Evolutionary conservation across 2,888 invertebrate species (phyloP).

Genomic region (Pandemis heparana): DNA sequence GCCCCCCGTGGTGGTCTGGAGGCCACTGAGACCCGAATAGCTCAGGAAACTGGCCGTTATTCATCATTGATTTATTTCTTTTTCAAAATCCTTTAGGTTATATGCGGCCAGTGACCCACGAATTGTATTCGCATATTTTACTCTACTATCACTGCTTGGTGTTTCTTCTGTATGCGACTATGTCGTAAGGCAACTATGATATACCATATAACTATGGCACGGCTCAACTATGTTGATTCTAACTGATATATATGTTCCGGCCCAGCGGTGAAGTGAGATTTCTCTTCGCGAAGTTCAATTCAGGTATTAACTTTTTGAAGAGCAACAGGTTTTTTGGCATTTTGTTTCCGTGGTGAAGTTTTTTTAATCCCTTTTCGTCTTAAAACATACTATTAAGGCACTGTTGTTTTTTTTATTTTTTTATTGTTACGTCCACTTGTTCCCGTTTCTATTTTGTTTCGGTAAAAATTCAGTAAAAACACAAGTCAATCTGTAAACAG

Average conservation of each 20-base stretch:
- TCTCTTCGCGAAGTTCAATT: conserved; percentile 81
- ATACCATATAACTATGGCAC: conserved; percentile 78
- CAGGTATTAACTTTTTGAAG: conserved; percentile 82
- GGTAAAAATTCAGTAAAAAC: conserved; percentile 53
- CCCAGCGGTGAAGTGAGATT: conserved; percentile 77
- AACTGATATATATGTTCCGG: conserved; percentile 80
- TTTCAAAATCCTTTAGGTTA: conserved; percentile 62
- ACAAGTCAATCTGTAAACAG: conserved; percentile 78
- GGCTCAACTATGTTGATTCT: conserved; percentile 77
- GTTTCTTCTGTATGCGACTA: conserved; percentile 65
- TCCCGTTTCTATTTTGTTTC: conserved; percentile 60
- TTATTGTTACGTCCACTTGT: conserved; percentile 71
- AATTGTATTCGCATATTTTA: conserved; percentile 79
- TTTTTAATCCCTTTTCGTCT: conserved; percentile 65
- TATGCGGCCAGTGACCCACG: conserved; percentile 70
- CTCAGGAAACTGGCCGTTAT: conserved; percentile 80
- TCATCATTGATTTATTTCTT: conserved; percentile 64
- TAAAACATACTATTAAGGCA: conserved; percentile 80
- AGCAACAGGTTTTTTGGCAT: conserved; percentile 82
- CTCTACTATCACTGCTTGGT: conserved; percentile 72
- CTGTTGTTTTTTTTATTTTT: conserved; percentile 64
- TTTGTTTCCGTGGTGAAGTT: conserved; percentile 79
- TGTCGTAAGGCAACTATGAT: conserved; percentile 80
- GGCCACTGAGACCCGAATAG: conserved; percentile 83
- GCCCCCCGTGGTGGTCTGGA: conserved; percentile 80